Evolutionary conservation across 2,113 vertebrate species (phyloP).

Genomic region (Burhinus oedicnemus): DNA sequence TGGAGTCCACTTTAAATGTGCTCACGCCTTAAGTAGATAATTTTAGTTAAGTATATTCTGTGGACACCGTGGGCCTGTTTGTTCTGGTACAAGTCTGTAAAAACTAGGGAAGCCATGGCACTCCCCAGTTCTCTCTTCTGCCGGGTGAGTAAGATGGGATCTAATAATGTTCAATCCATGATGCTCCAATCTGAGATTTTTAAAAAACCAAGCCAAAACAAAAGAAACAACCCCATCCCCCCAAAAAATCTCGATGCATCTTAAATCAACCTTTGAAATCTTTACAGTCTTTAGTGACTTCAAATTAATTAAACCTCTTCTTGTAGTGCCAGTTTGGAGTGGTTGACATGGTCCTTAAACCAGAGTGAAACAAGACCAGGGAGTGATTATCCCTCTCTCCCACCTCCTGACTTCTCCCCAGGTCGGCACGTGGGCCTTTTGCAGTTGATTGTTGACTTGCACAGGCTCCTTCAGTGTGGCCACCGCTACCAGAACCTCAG

Average conservation of each 20-base stretch:
- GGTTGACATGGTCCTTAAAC: not conserved
- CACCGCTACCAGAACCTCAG: rapidly evolving
- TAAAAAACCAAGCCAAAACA: not conserved
- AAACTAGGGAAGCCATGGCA: not conserved
- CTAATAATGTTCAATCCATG: rapidly evolving
- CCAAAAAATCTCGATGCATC: not conserved
- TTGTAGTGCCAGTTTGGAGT: not conserved
- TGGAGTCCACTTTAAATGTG: not conserved
- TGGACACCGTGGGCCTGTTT: not conserved
- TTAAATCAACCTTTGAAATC: not conserved
- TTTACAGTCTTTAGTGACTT: not conserved
- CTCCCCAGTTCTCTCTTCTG: not conserved
- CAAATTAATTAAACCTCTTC: not conserved
- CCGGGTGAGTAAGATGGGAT: not conserved
- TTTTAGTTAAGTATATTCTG: not conserved
- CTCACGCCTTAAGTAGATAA: not conserved
- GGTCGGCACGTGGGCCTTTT: not conserved
- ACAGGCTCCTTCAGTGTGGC: not conserved
- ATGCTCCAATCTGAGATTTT: not conserved
- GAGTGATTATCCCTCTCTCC: not conserved
- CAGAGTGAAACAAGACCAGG: not conserved
- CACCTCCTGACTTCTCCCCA: not conserved
- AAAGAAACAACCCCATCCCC: not conserved
- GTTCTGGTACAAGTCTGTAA: not conserved
- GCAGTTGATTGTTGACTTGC: not conserved